These are phyloP conservation scores for Herpailurus yagouaroundi DNA, from an alignment of 2,113 vertebrate genomes.

Conservation along the genomic window DNA sequence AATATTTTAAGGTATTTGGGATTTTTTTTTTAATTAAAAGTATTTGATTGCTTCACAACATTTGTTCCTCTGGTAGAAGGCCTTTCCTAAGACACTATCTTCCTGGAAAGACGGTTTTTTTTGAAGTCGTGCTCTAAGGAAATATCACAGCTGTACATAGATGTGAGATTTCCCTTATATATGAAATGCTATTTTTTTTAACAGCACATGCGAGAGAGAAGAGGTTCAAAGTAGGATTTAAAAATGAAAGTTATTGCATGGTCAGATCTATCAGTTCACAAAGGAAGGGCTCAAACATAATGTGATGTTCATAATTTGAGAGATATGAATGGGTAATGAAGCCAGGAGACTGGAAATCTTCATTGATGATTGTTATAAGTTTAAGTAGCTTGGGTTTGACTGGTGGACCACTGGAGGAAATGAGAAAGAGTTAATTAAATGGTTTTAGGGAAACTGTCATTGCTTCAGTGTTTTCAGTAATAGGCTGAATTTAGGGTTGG, in stretches of 20 bases:
- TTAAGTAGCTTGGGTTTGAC: neutral
- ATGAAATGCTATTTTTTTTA: neutral
- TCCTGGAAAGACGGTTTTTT: constrained; percentile 42
- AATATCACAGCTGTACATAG: constrained; percentile 26
- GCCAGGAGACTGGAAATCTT: neutral
- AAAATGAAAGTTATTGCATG: neutral
- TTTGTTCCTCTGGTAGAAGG: constrained; percentile 47
- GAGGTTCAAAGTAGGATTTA: neutral
- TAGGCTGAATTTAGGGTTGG: neutral
- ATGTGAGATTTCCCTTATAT: constrained; percentile 15
- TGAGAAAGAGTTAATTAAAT: neutral
- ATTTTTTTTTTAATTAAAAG: constrained; percentile 75
- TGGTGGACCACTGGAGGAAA: neutral
- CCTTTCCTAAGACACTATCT: constrained; percentile 43
- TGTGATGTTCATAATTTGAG: neutral
- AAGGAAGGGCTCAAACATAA: neutral
- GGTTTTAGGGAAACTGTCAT: neutral
- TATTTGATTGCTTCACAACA: constrained; percentile 70
- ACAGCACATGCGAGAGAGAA: neutral
- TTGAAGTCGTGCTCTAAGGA: constrained; percentile 39
- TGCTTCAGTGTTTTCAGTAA: neutral
- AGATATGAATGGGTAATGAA: neutral
- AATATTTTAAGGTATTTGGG: constrained; percentile 65
- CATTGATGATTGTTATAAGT: neutral
- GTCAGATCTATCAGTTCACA: neutral